Evolutionary conservation across 2,888 invertebrate species (phyloP).

Genomic region (Rhaphigaster nebulosa): DNA sequence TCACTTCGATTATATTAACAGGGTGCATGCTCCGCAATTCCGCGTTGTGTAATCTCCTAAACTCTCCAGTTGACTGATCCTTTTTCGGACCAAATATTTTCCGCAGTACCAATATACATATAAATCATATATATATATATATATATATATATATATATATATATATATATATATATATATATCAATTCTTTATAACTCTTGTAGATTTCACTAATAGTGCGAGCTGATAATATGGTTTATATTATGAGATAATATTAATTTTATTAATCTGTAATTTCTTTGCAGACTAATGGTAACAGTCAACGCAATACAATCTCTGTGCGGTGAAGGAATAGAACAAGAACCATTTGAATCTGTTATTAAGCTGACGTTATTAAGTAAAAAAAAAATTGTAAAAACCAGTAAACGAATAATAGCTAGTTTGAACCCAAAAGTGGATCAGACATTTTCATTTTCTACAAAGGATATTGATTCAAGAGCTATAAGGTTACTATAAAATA

Average conservation of each 20-base stretch:
- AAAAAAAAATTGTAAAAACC: conserved; percentile 65
- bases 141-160: too few species aligned
- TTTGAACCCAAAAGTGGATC: conserved; percentile 66
- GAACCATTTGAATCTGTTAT: conserved; percentile 66
- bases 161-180: too few species aligned
- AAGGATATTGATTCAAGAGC: conserved; percentile 66
- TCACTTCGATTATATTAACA: too few species aligned
- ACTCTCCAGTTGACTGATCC: too few species aligned
- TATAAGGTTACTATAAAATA: conserved; percentile 64
- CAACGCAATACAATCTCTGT: conserved; percentile 66
- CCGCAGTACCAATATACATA: too few species aligned
- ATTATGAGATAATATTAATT: not conserved
- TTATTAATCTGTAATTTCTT: conserved; percentile 41
- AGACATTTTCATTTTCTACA: conserved; percentile 66
- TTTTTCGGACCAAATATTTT: too few species aligned
- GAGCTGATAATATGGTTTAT: too few species aligned
- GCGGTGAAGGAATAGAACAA: conserved; percentile 66
- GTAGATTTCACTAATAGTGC: too few species aligned
- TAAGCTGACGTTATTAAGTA: conserved; percentile 66
- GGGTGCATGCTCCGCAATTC: too few species aligned
- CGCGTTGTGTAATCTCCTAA: too few species aligned
- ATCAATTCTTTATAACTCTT: too few species aligned
- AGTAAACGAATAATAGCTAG: conserved; percentile 64
- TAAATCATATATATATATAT: too few species aligned
- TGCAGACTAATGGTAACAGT: conserved; percentile 66